These are phyloP conservation scores for Apolygus lucorum DNA, from an alignment of 1,140 invertebrate species.

Conservation along the genomic window DNA sequence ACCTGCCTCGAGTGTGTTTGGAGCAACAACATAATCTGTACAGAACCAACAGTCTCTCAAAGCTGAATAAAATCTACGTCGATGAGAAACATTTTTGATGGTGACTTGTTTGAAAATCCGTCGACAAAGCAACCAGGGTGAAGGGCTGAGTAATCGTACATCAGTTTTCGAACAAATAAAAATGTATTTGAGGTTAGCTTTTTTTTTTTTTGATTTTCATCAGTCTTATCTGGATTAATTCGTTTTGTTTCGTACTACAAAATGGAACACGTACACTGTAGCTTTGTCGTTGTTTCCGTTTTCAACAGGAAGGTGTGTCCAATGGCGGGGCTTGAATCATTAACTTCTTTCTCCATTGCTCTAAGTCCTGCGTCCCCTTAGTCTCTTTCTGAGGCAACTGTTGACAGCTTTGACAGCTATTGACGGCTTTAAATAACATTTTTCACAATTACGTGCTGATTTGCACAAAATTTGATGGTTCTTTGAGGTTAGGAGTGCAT, in stretches of 20 bases:
- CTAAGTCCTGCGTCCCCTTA: background rate
- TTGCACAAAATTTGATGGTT: too few species aligned
- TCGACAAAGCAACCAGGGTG: too few species aligned
- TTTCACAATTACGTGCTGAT: too few species aligned
- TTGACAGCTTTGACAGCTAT: too few species aligned
- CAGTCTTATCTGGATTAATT: background rate
- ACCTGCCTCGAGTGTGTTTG: too few species aligned
- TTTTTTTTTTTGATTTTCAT: background rate
- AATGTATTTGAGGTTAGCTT: constrained; percentile 4
- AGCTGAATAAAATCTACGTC: too few species aligned
- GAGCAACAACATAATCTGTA: too few species aligned
- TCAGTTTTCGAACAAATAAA: background rate
- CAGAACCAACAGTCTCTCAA: too few species aligned
- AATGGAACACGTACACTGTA: background rate
- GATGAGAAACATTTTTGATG: too few species aligned
- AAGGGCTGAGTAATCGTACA: too few species aligned
- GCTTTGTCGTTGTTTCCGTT: background rate
- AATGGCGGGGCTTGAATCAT: background rate
- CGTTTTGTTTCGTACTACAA: background rate
- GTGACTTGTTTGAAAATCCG: too few species aligned
- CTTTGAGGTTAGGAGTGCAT: too few species aligned
- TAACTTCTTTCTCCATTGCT: background rate
- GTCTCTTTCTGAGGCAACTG: background rate
- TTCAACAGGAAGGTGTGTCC: background rate
- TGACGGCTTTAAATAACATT: background rate